phyloP scores from a whole-genome alignment of 2,888 invertebrate species.

The Aspidiotus rigidus region DNA sequence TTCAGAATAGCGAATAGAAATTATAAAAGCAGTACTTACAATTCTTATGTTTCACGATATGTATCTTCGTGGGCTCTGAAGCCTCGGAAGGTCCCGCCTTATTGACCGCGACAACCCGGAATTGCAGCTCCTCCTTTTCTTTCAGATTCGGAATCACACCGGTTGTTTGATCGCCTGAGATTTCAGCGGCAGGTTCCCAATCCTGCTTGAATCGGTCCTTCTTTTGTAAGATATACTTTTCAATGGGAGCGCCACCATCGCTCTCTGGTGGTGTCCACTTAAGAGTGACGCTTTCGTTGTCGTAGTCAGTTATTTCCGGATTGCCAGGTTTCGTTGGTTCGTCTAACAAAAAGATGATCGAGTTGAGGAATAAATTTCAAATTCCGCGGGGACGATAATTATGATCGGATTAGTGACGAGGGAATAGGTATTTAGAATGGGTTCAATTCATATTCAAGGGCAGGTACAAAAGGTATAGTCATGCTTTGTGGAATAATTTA shows the following conservation, averaged over 20 bases:
- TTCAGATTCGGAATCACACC: conserved; percentile 77
- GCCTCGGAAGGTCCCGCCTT: conserved; percentile 85
- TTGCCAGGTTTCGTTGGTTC: conserved; percentile 82
- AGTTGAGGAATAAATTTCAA: no score
- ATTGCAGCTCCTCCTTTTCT: conserved; percentile 84
- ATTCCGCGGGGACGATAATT: neutral
- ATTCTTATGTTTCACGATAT: conserved; percentile 76
- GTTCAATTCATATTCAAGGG: no score
- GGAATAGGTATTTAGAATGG: no score
- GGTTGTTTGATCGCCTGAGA: conserved; percentile 61
- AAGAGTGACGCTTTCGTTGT: conserved; percentile 82
- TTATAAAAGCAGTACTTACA: conserved; percentile 51
- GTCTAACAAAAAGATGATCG: conserved; percentile 48
- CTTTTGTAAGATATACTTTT: conserved; percentile 86
- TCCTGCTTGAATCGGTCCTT: conserved; percentile 69
- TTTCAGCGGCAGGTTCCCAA: conserved; percentile 83
- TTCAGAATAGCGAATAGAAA: no score
- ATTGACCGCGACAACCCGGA: conserved; percentile 82
- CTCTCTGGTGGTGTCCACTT: conserved; percentile 82
- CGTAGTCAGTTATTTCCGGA: conserved; percentile 84
- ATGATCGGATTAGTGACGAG: neutral
- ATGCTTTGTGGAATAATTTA: no score
- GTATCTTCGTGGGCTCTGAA: conserved; percentile 81
- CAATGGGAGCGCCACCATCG: conserved; percentile 88
- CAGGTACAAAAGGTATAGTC: no score